Evolutionary conservation across 2,888 invertebrate genomes (phyloP).

Genomic region (Magallana nippona): DNA sequence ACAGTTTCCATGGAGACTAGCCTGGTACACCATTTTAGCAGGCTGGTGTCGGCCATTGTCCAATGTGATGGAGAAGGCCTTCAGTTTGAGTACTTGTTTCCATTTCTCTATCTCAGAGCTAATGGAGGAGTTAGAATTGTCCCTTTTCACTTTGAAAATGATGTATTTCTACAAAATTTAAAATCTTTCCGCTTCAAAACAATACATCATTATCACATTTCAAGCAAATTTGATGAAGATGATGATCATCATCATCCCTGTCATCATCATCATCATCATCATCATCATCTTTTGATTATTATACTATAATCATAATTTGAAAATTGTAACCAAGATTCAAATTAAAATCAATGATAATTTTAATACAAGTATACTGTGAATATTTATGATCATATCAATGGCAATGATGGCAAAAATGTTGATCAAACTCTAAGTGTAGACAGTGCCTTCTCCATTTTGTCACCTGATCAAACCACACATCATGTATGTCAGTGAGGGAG

Average conservation of each 20-base stretch:
- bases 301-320: no score
- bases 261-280: no score
- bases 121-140: not conserved
- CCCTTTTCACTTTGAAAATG: slow-evolving; percentile 1
- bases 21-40: slow-evolving; percentile 10
- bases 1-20: slow-evolving; percentile 17
- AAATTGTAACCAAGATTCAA: no score
- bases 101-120: slow-evolving; percentile 15
- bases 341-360: no score
- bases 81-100: slow-evolving; percentile 6
- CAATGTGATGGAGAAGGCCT: not conserved
- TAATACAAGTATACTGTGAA: no score
- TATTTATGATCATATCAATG: no score
- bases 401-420: no score
- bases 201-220: not conserved
- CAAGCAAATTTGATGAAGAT: no score
- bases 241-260: no score
- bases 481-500: not conserved
- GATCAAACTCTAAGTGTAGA: no score
- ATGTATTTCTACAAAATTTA: slow-evolving; percentile 4
- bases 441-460: not conserved
- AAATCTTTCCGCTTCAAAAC: not conserved
- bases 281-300: no score
- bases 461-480: slow-evolving; percentile 42
- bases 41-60: not conserved